phyloP scores from a whole-genome alignment of 2,797 vertebrate species.

The Bryconaethiops microstoma region DNA sequence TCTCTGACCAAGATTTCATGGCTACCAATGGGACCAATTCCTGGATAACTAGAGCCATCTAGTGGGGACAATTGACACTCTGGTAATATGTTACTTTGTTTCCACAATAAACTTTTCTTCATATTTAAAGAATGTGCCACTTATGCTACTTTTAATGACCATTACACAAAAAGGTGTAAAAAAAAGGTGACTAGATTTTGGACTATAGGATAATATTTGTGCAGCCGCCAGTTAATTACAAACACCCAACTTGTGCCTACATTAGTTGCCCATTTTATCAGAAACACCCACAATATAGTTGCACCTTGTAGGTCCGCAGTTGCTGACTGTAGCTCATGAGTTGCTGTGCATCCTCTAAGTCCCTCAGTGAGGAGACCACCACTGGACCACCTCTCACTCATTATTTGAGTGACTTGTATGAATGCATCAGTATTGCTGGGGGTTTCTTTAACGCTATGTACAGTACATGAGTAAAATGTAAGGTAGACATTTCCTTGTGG shows the following conservation, averaged over 20 bases:
- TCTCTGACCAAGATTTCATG: slow-evolving; percentile 7
- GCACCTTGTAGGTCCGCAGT: neutral
- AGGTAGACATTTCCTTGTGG: too few species aligned
- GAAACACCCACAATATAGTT: neutral
- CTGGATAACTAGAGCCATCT: slow-evolving; percentile 39
- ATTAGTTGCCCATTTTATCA: neutral
- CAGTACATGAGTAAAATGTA: neutral
- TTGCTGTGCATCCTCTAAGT: neutral
- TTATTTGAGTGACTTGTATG: neutral
- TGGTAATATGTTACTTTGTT: too few species aligned
- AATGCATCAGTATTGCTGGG: neutral
- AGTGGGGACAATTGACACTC: slow-evolving; percentile 6
- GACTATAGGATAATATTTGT: neutral
- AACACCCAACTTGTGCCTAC: neutral
- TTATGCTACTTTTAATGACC: neutral
- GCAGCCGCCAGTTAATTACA: too few species aligned
- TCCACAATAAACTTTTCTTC: too few species aligned
- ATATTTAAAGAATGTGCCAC: neutral
- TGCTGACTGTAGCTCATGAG: neutral
- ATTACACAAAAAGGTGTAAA: neutral
- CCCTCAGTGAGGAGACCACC: neutral
- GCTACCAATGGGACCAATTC: neutral
- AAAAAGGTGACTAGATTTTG: neutral
- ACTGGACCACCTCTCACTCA: neutral
- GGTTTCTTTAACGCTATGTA: neutral